Base-by-base conservation (phyloP, 30 jellyfish, hydroid and myxozoan species). In the Cassiopea xamachana region DNA sequence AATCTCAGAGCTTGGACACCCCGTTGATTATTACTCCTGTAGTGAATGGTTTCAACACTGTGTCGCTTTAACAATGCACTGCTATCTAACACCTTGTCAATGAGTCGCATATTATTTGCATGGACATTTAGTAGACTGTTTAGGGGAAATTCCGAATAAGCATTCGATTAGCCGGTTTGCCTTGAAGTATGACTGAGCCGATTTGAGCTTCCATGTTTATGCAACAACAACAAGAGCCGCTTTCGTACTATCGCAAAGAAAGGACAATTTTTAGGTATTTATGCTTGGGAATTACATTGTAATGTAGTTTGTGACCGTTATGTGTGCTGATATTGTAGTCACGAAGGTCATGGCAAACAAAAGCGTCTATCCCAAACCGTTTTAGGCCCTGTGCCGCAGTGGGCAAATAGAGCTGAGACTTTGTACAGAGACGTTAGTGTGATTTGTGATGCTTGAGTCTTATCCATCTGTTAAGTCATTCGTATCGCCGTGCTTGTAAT, bases 291-390 rank as follows among this genome's bases (percentile, higher is more conserved):
- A 82, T 82, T 27, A 55, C 87, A 4, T 78, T 17, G 17, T 13
- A 48, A 6, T 51, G 1, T 78, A 62, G 90, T 76, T 64, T 62
- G 48, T 49, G 90, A 82, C 82, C 90, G 90, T 82, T 82, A 82
- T 62, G 8, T 67, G 90, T 73, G 82, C 89, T 49, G 2, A 7
- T 73, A 82, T 64, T 68, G 48, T 82, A 27, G 90, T 82, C 90
- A 82, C 90, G 90, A 82, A 82, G 90, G 90, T 82, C 90, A 82
- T 1, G 48, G 17, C 45, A 50, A 16, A 82, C 82, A 82, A 64
- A 67, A 46, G 19, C 51, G 58, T 71, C 16, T 45, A 43, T 82
- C 50, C 80, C 64, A 51, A 62, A 45, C 67, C 7, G 49, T 9
- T 69, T 82, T 82, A 68, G 82, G 82, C 82, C 82, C 50, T 16